phyloP scores from a whole-genome alignment of 2,888 invertebrate species.

The Arrhopalites spinosus region DNA sequence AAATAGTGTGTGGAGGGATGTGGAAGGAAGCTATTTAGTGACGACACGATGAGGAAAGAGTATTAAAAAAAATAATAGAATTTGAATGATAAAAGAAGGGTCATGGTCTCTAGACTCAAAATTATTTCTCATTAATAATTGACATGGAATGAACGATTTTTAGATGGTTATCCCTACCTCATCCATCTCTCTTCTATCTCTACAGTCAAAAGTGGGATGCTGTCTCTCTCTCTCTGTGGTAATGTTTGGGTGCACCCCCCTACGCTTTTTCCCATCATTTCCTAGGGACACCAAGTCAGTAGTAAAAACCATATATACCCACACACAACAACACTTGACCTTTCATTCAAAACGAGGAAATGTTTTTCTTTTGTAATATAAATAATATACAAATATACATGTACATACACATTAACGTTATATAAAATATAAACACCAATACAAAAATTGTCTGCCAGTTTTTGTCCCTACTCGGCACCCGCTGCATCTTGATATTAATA shows the following conservation, averaged over 20 bases:
- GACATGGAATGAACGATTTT: conserved; percentile 11
- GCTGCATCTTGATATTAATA: too few relatives aligned
- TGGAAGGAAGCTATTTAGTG: background rate
- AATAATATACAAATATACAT: too few relatives aligned
- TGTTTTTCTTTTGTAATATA: too few relatives aligned
- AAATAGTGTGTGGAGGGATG: background rate
- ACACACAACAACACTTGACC: background rate
- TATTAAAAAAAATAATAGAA: too few relatives aligned
- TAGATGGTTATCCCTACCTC: conserved; percentile 2
- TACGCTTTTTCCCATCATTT: background rate
- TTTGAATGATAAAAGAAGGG: conserved; percentile 8
- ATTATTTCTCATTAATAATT: conserved; percentile 11
- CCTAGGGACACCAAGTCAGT: too few relatives aligned
- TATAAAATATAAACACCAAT: too few relatives aligned
- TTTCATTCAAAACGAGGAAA: too few relatives aligned
- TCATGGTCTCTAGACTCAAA: conserved; percentile 7
- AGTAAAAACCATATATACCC: background rate
- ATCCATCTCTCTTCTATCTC: background rate
- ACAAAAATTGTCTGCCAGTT: too few relatives aligned
- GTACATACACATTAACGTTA: too few relatives aligned
- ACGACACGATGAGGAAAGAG: background rate
- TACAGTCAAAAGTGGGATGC: background rate
- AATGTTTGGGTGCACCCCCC: conserved; percentile 16
- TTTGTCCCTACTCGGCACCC: too few relatives aligned
- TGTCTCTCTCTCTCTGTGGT: background rate